A percentile compares a stretch with the other conserved stretches of the same genome.
Evolutionary conservation across 1,140 invertebrate genomes (phyloP).

Genomic region (Linepithema humile): DNA sequence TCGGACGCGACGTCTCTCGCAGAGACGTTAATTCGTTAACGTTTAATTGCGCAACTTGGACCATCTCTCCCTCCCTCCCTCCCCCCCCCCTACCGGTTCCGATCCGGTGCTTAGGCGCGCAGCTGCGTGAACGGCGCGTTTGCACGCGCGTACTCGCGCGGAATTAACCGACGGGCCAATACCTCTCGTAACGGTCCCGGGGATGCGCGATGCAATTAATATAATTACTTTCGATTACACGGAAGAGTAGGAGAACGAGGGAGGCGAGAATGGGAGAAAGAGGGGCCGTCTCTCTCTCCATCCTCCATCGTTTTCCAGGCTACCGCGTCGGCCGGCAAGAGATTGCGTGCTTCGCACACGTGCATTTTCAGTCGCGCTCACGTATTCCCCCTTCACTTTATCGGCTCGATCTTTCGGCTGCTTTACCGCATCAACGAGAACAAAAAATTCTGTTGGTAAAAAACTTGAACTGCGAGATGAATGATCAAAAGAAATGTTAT

Average conservation of each 20-base stretch:
- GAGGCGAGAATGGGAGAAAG: slow-evolving; percentile 28
- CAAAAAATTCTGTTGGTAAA: not conserved
- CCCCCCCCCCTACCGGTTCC: no score
- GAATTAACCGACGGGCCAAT: slow-evolving; percentile 63
- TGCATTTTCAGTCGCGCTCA: not conserved
- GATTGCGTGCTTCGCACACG: not conserved
- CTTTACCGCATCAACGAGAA: not conserved
- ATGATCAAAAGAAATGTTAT: not conserved
- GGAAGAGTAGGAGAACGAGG: slow-evolving; percentile 6
- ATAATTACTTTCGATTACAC: slow-evolving; percentile 73
- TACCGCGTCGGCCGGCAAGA: not conserved
- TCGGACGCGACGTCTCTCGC: slow-evolving; percentile 59
- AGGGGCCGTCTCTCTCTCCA: slow-evolving; percentile 11
- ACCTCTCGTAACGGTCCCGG: slow-evolving; percentile 48
- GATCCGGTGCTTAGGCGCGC: slow-evolving; percentile 17
- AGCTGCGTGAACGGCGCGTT: slow-evolving; percentile 3
- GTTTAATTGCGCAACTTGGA: slow-evolving; percentile 72
- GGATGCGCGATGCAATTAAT: slow-evolving; percentile 71
- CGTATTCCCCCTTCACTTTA: slow-evolving; percentile 1
- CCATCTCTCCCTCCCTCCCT: not conserved
- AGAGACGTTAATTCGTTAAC: slow-evolving; percentile 72
- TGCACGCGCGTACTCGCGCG: slow-evolving; percentile 19
- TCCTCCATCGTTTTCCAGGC: slow-evolving; percentile 30
- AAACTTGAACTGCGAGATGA: not conserved
- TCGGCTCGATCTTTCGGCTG: not conserved